Conservation (phyloP, 2,113 vertebrate genomes). For the Scopus umbretta region DNA sequence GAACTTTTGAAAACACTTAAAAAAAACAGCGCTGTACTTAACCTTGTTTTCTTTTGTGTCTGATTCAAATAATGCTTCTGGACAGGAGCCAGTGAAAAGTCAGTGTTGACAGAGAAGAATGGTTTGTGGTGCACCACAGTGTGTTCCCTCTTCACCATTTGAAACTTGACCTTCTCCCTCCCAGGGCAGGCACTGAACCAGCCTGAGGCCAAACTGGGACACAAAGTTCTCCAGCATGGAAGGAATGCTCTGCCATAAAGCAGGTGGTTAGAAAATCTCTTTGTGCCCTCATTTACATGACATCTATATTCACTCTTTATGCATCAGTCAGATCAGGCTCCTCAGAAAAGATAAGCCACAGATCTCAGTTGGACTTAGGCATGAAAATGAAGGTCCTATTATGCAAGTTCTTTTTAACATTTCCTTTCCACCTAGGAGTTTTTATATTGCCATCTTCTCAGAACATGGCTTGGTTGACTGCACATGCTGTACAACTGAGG, state of each 20-base stretch:
- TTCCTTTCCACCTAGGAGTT: not conserved
- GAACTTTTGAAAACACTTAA: not conserved
- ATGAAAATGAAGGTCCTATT: not conserved
- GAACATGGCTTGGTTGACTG: not conserved
- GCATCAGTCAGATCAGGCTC: not conserved
- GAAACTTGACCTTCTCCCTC: not conserved
- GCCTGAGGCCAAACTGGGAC: not conserved
- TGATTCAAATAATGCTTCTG: not conserved
- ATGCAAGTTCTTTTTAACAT: not conserved
- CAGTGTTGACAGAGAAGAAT: not conserved
- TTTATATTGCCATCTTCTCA: not conserved
- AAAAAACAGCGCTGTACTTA: not conserved
- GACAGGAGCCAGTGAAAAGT: not conserved
- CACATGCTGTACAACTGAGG: not conserved
- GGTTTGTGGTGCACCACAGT: not conserved
- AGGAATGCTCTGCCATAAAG: not conserved
- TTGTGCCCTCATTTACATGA: not conserved
- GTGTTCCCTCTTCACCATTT: not conserved
- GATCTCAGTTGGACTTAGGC: not conserved
- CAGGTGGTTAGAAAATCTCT: not conserved
- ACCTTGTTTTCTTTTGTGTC: not conserved
- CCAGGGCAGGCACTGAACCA: not conserved
- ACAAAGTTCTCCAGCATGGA: not conserved
- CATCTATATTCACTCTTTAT: not conserved
- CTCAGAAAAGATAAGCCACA: not conserved